Base-by-base conservation (phyloP, 2,797 vertebrate species). In the Hyperoplus lanceolatus region DNA sequence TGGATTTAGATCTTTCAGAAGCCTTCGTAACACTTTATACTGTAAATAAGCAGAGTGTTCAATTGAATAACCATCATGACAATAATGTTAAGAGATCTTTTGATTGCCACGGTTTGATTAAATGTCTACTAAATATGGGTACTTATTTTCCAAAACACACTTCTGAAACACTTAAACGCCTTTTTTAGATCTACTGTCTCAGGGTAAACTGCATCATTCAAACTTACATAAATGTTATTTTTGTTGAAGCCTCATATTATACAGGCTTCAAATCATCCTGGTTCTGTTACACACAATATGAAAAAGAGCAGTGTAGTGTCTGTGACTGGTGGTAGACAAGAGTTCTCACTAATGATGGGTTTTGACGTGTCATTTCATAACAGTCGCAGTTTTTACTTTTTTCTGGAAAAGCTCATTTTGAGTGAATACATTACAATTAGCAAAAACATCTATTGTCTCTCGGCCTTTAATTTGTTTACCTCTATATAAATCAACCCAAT, bases 381-480 rank as follows among this genome's bases (percentile, higher is more conserved):
- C 13, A 16, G 15, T 60, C 41, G 48, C 14, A 57, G 18, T 60
- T 72, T 29, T 12, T 0, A 18, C 8, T 21, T 39, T 41, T 53
- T 58, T 46, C 50, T 61, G 13, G n/a, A 73, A 48, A 51, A 61
- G 48, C 46, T 51, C 18, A 61, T 51, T 1, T 56, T 29, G 8
- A 61, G 36, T 65, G 21, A 62, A 49, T 50, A 45, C 41, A 63
- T 61, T 41, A 49, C 4, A 70, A 0, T 60, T 49, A 54, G 8
- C 9, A 38, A 55, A 42, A 62, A 39, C 36, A 50, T 39, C 12
- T n/a, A 38, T 3, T 29, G 29, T 29, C 29, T 36, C 5, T 1
- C 8, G 60, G 56, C 11, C 58, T 79, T 45, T 68, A 45, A 54
- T 73, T 68, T 8, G 15, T 43, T 60, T 61, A n/a, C 71, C 13